Conservation (phyloP, 2,113 vertebrate species). For the Lagenorhynchus albirostris region DNA sequence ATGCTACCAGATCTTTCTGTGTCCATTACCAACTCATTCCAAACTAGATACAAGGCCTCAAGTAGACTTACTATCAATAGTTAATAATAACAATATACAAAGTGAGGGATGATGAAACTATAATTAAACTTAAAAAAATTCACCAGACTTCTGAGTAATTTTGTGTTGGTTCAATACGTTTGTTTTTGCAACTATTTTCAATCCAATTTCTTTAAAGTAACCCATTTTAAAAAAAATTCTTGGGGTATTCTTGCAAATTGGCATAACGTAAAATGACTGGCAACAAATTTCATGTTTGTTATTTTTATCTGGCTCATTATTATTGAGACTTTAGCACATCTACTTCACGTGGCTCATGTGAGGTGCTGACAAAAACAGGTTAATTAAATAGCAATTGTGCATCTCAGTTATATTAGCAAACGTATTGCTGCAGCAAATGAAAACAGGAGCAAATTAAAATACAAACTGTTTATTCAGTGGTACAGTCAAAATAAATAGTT, state of each 20-base stretch:
- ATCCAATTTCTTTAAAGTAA: background rate
- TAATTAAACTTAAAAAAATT: background rate
- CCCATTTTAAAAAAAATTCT: background rate
- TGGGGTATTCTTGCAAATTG: background rate
- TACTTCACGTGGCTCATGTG: conserved; percentile 15
- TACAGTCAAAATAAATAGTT: conserved; percentile 69
- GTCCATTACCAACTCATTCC: background rate
- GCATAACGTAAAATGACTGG: conserved; percentile 16
- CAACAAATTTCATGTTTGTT: conserved; percentile 42
- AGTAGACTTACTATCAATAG: background rate
- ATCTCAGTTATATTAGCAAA: conserved; percentile 60
- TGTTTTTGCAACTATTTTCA: background rate
- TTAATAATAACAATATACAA: background rate
- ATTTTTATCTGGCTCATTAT: conserved; percentile 57
- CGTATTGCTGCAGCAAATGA: conserved; percentile 46
- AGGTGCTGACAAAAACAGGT: conserved; percentile 70
- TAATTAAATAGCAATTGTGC: conserved; percentile 72
- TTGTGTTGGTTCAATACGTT: background rate
- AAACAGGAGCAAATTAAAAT: conserved; percentile 68
- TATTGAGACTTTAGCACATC: conserved; percentile 26
- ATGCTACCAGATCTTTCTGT: background rate
- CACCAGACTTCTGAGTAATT: background rate
- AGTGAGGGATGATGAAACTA: background rate
- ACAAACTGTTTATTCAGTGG: conserved; percentile 62
- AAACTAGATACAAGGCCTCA: background rate